These are phyloP conservation scores for Seira musarum DNA, from an alignment of 2,888 invertebrate genomes.

Conservation along the genomic window DNA sequence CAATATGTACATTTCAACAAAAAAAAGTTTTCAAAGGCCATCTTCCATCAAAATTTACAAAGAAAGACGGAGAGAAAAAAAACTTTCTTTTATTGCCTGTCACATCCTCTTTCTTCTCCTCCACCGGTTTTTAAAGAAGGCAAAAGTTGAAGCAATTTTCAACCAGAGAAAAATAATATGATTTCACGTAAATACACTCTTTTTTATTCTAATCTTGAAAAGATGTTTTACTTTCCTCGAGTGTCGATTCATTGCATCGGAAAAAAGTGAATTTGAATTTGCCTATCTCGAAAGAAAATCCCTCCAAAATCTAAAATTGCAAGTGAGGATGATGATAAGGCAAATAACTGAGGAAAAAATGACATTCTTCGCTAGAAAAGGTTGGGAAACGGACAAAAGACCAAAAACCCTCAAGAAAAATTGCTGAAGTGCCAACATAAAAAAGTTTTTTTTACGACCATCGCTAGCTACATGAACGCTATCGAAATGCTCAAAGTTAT, in stretches of 20 bases:
- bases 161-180: constrained; percentile 14
- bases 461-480: neutral
- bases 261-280: neutral
- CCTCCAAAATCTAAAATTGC: neutral
- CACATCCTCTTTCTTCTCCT: neutral
- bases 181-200: neutral
- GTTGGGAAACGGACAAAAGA: neutral
- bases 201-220: neutral
- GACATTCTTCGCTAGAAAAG: neutral
- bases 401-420: neutral
- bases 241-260: neutral
- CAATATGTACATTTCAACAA: constrained; percentile 4
- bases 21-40: neutral
- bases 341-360: no score
- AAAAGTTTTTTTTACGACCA: neutral
- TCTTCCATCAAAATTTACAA: neutral
- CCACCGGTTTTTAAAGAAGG: neutral
- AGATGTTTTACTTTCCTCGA: neutral
- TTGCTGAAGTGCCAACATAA: neutral
- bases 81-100: constrained; percentile 5
- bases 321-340: neutral
- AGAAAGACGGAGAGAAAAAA: neutral
- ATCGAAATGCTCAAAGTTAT: neutral
- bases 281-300: neutral
- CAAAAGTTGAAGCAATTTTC: neutral